Base-by-base conservation (phyloP, 2,113 vertebrate genomes). In the Microtus montanus region DNA sequence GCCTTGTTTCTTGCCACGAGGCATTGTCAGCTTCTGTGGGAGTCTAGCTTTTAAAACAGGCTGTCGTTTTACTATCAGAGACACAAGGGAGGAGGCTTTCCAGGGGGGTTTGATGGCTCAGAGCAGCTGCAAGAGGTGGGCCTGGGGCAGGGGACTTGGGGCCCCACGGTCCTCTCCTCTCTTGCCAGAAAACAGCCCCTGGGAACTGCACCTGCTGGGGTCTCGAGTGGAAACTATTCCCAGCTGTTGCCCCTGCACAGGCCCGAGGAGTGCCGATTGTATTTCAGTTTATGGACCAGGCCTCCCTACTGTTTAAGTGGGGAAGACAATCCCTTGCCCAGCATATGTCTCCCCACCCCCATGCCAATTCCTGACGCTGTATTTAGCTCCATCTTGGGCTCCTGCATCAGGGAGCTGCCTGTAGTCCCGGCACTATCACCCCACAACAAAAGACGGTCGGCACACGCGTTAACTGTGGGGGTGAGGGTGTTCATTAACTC, bases 241-340 rank as follows among this genome's bases (percentile, higher is more conserved):
- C 94, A 96, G 94, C 93, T 96, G 92, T 89, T 92, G 89, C 68
- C 68, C 95, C 82, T 95, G n/a, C 75, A 49, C 73, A n/a, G 92
- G 77, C 82, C 82, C 35, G 58, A 73, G 71, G 92, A 80, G 77
- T 75, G 70, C 74, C 71, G 94, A 94, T 94, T 91, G 58, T 58
- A 70, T 97, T 95, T 94, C 96, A 94, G 91, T 66, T 58, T 96
- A 89, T 96, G 95, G 87, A 97, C 94, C 87, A 84, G 78, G 35
- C 94, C 83, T 97, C 63, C 75, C 71, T 64, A 47, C 91, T 84
- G 74, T 83, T 61, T 38, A 26, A 95, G 83, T 75, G 41, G 49
- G 93, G 90, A 93, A 95, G 92, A 78, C 74, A 80, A 82, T 88
- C 93, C 82, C 70, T 95, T 87, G 83, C 83, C 63, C 33, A 88